Evolutionary conservation across 2,888 invertebrate genomes (phyloP).

Genomic region (Clivina fossor): DNA sequence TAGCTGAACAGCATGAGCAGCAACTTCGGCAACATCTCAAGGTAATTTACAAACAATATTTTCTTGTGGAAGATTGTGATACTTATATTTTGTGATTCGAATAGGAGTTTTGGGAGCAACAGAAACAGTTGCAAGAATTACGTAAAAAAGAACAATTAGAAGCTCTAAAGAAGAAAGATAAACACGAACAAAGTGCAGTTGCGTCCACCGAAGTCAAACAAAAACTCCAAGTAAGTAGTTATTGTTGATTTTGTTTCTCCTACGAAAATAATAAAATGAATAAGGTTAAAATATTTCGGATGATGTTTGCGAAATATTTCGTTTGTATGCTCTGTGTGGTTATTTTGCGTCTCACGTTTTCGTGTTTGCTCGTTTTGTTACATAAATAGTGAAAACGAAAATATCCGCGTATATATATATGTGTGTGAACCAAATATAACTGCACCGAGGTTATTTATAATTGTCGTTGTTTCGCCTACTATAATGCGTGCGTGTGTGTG

Average conservation of each 20-base stretch:
- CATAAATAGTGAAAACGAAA: slow-evolving; percentile 24
- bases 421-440: slow-evolving; percentile 24
- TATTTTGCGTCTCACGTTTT: slow-evolving; percentile 7
- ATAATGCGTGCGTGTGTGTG: slow-evolving; percentile 4
- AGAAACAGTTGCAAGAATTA: slow-evolving; percentile 74
- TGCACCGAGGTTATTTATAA: slow-evolving; percentile 8
- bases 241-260: slow-evolving; percentile 1
- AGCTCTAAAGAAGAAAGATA: slow-evolving; percentile 88
- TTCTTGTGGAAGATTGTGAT: slow-evolving; percentile 6
- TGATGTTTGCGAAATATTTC: not conserved
- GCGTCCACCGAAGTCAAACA: slow-evolving; percentile 97
- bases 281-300: no score
- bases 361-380: slow-evolving; percentile 16
- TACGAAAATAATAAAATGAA: not conserved
- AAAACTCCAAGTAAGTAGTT: slow-evolving; percentile 74
- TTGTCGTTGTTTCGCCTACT: not conserved
- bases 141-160: slow-evolving; percentile 82
- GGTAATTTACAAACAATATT: slow-evolving; percentile 60
- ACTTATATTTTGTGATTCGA: not conserved
- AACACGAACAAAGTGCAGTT: slow-evolving; percentile 93
- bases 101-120: slow-evolving; percentile 85
- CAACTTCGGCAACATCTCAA: slow-evolving; percentile 87
- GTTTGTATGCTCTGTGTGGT: not conserved
- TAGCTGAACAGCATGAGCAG: slow-evolving; percentile 87
- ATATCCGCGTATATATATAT: slow-evolving; percentile 15